Evolutionary conservation across 35 echinoderm and acorn worm species (phyloP).

Genomic region (Ophioderma brevispina): DNA sequence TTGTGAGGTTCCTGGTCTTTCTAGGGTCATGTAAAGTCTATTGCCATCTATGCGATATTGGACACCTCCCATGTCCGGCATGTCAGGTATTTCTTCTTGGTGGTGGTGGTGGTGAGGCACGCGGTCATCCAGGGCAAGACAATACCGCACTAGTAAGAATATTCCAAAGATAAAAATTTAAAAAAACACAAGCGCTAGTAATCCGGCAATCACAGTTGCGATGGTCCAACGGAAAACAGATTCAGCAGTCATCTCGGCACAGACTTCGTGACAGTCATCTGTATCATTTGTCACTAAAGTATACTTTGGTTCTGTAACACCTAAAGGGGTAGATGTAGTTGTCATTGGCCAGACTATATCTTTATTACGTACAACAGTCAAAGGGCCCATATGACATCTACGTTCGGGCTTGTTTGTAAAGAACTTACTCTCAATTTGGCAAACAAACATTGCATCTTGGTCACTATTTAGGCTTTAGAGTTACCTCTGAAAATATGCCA

Average conservation of each 20-base stretch:
- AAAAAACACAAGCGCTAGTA: not conserved
- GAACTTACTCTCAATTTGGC: not conserved
- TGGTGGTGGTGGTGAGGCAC: no score
- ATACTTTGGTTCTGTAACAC: not conserved
- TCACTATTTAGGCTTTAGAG: not conserved
- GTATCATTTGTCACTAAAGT: not conserved
- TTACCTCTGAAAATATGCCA: not conserved
- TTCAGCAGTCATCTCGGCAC: not conserved
- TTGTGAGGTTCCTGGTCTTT: not conserved
- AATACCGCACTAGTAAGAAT: not conserved
- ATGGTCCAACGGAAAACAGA: not conserved
- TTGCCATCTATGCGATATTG: not conserved
- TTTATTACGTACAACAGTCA: not conserved
- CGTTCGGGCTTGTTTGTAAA: not conserved
- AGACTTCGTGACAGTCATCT: not conserved
- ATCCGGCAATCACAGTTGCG: not conserved
- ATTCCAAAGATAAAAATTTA: not conserved
- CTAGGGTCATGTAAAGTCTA: not conserved
- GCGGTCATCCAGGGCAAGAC: not conserved
- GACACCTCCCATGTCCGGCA: not conserved
- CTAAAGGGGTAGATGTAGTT: not conserved
- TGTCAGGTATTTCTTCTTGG: not conserved
- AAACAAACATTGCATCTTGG: not conserved
- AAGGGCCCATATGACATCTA: not conserved
- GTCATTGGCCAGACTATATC: not conserved